These are phyloP conservation scores for Geotria australis DNA, from an alignment of 2,797 vertebrate species.

Conservation along the genomic window DNA sequence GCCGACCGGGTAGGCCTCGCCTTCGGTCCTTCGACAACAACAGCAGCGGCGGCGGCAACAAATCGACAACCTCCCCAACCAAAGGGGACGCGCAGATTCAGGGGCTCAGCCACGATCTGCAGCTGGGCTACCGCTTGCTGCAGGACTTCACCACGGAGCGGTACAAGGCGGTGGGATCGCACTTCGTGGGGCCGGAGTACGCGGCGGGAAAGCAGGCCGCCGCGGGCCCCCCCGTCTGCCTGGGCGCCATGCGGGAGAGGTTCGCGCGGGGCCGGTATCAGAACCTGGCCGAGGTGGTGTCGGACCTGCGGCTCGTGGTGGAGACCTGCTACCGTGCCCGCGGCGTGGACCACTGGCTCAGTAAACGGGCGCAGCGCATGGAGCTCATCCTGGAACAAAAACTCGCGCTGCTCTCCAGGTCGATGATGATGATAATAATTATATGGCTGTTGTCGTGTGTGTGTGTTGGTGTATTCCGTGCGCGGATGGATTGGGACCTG, in stretches of 20 bases:
- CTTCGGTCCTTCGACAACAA: too few relatives aligned
- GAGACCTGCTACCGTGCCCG: slow-evolving; percentile 62
- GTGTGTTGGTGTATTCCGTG: too few relatives aligned
- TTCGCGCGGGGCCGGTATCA: slow-evolving; percentile 35
- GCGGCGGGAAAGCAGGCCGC: slow-evolving; percentile 5
- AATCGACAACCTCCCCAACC: slow-evolving; percentile 1
- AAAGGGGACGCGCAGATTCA: slow-evolving; percentile 8
- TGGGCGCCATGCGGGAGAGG: slow-evolving; percentile 55
- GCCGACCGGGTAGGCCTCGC: too few relatives aligned
- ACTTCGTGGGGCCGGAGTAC: slow-evolving; percentile 13
- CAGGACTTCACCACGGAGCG: slow-evolving; percentile 56
- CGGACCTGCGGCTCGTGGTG: slow-evolving; percentile 67
- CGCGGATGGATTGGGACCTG: too few relatives aligned
- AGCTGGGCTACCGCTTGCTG: slow-evolving; percentile 55
- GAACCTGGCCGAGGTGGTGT: slow-evolving; percentile 58
- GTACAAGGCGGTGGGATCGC: slow-evolving; percentile 34
- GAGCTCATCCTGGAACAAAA: slow-evolving; percentile 90
- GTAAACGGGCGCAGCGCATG: slow-evolving; percentile 73
- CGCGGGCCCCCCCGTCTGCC: slow-evolving; percentile 15
- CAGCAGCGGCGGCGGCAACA: slow-evolving; percentile 1
- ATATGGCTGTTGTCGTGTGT: too few relatives aligned
- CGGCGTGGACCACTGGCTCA: slow-evolving; percentile 82
- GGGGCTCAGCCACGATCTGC: slow-evolving; percentile 38
- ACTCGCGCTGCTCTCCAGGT: slow-evolving; percentile 64
- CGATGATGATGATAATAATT: slow-evolving; percentile 3